Base-by-base conservation (phyloP, 53 echinoderm and acorn worm species). In the Temnopleurus reevesii region DNA sequence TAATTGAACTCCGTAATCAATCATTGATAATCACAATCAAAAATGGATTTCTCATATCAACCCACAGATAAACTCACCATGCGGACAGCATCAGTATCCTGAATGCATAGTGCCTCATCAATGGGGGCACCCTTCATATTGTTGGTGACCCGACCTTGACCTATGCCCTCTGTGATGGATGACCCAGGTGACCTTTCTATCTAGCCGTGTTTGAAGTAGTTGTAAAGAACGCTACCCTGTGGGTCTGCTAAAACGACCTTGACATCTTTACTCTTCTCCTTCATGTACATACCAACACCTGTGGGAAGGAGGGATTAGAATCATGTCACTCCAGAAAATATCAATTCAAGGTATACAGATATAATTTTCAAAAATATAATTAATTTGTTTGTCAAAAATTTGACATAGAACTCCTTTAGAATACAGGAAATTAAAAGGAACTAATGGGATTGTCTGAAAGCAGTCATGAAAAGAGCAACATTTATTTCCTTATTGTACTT, bases 121-220 rank as follows among this genome's bases (percentile, higher is more conserved):
- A 97, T 91, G 17, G 98, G 98, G 56, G 98, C 94, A 35, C 93
- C 98, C 60, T 93, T 94, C 57, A 97, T 77, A 87, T 97, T 97
- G 12, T 94, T 77, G 3, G 98, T 97, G 81, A 97, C 83, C 71
- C 98, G 89, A 53, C 98, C 98, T 77, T 97, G 98, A 86, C 98
- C 98, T 53, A 97, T 97, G 77, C 98, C 98, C 91, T 97, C 98
- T 26, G 98, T 95, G 77, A 97, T 94, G 64, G 98, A 97, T 19
- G 95, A 94, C 33, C 93, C 93, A 10, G 93, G 93, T 33, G 92
- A 91, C 57, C 95, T 84, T 66, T 97, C 97, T 23, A 97, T 35
- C 86, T 97, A 94, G 60, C 94, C 95, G 27, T 95, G 93, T 89
- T 93, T 98, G 92, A 95, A 86, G 84, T 92, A 94, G 81, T 95